Conservation (phyloP, 2,113 vertebrate species). For the Plestiodon gilberti region DNA sequence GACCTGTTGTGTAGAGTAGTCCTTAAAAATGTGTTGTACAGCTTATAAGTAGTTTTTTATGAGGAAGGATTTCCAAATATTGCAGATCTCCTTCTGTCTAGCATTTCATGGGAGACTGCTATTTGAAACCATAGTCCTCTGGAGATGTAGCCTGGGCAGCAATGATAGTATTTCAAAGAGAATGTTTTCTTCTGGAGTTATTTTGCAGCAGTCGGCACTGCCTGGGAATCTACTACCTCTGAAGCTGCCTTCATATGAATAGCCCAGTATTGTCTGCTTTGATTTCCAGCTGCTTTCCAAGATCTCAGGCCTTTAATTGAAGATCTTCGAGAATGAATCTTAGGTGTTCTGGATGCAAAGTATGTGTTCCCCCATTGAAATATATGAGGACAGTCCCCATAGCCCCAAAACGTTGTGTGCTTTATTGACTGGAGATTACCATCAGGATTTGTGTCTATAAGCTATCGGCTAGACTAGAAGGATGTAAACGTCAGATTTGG, state of each 20-base stretch:
- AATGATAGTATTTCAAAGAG: not conserved
- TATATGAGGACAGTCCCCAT: too few relatives aligned
- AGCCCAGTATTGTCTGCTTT: not conserved
- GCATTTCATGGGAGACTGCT: too few relatives aligned
- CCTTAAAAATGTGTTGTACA: too few relatives aligned
- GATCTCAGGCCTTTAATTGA: not conserved
- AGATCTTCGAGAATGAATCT: not conserved
- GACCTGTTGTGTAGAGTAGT: too few relatives aligned
- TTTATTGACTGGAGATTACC: too few relatives aligned
- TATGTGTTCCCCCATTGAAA: too few relatives aligned
- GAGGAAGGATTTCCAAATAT: too few relatives aligned
- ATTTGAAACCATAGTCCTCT: not conserved
- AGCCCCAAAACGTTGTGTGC: too few relatives aligned
- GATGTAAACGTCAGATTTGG: not conserved
- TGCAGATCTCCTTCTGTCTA: too few relatives aligned
- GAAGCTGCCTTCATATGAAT: not conserved
- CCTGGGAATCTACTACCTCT: not conserved
- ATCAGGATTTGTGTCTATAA: too few relatives aligned
- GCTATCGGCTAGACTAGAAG: not conserved
- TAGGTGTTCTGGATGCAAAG: too few relatives aligned
- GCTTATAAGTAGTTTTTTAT: too few relatives aligned
- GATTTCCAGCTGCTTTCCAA: not conserved
- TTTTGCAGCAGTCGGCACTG: not conserved
- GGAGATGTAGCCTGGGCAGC: not conserved
- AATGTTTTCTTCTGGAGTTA: not conserved